Percentiles rank a stretch among this genome's conserved stretches.
These are phyloP conservation scores for Antennarius striatus DNA, from an alignment of 2,113 vertebrate genomes.

Conservation along the genomic window DNA sequence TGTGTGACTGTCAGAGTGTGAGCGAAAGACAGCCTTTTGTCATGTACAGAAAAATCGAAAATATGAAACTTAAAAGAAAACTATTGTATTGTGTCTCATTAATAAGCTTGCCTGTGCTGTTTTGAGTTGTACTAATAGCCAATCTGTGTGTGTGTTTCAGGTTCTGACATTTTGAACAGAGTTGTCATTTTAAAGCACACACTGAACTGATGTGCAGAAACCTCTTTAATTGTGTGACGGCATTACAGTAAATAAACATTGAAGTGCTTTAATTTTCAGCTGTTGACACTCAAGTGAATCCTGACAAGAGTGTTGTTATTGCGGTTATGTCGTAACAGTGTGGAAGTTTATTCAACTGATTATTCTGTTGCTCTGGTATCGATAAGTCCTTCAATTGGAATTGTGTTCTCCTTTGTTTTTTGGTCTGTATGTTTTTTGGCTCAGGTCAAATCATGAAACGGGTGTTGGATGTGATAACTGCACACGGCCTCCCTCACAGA, in stretches of 20 bases:
- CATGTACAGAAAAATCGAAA: slow-evolving; percentile 54
- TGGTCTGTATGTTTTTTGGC: slow-evolving; percentile 45
- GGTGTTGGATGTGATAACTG: slow-evolving; percentile 52
- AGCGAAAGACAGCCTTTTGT: slow-evolving; percentile 39
- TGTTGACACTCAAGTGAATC: slow-evolving; percentile 24
- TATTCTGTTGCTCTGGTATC: slow-evolving; percentile 15
- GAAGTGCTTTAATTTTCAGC: slow-evolving; percentile 37
- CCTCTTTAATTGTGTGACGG: not conserved
- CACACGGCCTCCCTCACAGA: slow-evolving; percentile 23
- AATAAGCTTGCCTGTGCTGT: slow-evolving; percentile 59
- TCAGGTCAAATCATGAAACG: slow-evolving; percentile 65
- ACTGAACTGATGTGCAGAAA: slow-evolving; percentile 25
- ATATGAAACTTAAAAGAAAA: slow-evolving; percentile 29
- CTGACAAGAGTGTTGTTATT: slow-evolving; percentile 19
- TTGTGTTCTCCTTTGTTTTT: slow-evolving; percentile 46
- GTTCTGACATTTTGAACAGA: slow-evolving; percentile 29
- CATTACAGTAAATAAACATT: slow-evolving; percentile 23
- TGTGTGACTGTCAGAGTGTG: slow-evolving; percentile 33
- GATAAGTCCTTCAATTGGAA: slow-evolving; percentile 38
- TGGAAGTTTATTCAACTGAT: slow-evolving; percentile 39
- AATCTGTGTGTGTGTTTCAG: slow-evolving; percentile 20
- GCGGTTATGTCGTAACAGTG: slow-evolving; percentile 6
- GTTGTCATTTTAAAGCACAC: slow-evolving; percentile 44
- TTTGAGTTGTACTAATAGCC: slow-evolving; percentile 32
- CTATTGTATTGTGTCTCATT: slow-evolving; percentile 39